A percentile compares a stretch with the other conserved stretches of the same genome.
Evolutionary conservation across 2,888 invertebrate species (phyloP).

Genomic region (Incurvaria masculella): DNA sequence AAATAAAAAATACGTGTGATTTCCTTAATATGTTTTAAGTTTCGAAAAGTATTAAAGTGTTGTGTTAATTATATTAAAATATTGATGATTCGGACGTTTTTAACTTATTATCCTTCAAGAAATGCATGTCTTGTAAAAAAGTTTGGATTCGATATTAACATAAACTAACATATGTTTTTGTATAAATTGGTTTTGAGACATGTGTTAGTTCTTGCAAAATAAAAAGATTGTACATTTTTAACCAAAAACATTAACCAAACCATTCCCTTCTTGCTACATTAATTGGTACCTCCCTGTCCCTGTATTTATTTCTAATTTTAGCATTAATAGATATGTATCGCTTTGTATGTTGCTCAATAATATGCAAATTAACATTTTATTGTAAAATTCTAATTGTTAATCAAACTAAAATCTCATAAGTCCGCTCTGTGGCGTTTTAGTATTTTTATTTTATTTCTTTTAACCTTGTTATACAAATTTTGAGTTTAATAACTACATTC

Average conservation of each 20-base stretch:
- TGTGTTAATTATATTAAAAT: neutral
- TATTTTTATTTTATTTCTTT: conserved; percentile 32
- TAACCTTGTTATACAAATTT: conserved; percentile 36
- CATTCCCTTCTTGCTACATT: neutral
- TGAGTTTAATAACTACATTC: conserved; percentile 31
- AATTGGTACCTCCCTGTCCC: neutral
- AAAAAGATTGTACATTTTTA: too few relatives aligned
- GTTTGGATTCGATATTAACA: too few relatives aligned
- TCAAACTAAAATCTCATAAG: conserved; percentile 18
- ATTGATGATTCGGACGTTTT: too few relatives aligned
- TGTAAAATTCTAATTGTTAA: neutral
- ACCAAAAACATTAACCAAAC: neutral
- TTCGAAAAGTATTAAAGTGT: neutral
- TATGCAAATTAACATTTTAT: neutral
- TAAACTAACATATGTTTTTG: too few relatives aligned
- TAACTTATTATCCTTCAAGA: too few relatives aligned
- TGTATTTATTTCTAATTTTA: neutral
- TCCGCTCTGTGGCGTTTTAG: conserved; percentile 17
- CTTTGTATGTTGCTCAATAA: neutral
- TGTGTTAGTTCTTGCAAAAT: too few relatives aligned
- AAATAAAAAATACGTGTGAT: neutral
- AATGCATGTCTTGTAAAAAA: too few relatives aligned
- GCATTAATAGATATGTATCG: neutral
- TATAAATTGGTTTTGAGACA: too few relatives aligned
- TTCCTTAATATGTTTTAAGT: neutral